Percentiles rank a stretch among this genome's conserved stretches.
Evolutionary conservation across 2,797 vertebrate genomes (phyloP).

Genomic region (Schizopygopsis pylzovi): DNA sequence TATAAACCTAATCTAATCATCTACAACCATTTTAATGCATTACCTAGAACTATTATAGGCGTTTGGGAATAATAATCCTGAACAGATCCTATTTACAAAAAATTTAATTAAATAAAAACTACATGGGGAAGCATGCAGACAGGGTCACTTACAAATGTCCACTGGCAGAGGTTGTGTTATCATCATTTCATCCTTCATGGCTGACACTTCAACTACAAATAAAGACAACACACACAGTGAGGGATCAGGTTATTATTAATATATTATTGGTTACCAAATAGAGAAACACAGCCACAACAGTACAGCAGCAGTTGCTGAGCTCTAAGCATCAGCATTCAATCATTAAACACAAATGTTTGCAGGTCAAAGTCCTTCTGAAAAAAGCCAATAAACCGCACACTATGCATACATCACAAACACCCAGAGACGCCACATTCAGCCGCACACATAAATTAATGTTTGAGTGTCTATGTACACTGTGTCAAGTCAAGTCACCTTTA

Average conservation of each 20-base stretch:
- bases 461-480: too few species aligned
- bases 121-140: not conserved
- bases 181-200: constrained; percentile 70
- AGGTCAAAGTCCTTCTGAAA: constrained; percentile 7
- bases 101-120: too few species aligned
- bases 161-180: constrained; percentile 75
- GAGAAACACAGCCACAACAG: not conserved
- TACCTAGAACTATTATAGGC: not conserved
- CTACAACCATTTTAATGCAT: not conserved
- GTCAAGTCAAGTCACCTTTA: too few species aligned
- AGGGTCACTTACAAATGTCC: constrained; percentile 75
- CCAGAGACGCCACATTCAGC: too few species aligned
- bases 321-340: not conserved
- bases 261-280: not conserved
- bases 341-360: not conserved
- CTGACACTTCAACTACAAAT: constrained; percentile 66
- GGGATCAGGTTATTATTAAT: too few species aligned
- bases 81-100: not conserved
- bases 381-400: not conserved
- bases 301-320: not conserved
- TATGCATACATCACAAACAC: not conserved
- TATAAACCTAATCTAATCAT: not conserved
- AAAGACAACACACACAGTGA: not conserved
- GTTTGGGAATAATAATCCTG: not conserved
- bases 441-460: too few species aligned